These are phyloP conservation scores for Drosophila athabasca DNA, from an alignment of 1,140 invertebrate genomes.

Conservation along the genomic window DNA sequence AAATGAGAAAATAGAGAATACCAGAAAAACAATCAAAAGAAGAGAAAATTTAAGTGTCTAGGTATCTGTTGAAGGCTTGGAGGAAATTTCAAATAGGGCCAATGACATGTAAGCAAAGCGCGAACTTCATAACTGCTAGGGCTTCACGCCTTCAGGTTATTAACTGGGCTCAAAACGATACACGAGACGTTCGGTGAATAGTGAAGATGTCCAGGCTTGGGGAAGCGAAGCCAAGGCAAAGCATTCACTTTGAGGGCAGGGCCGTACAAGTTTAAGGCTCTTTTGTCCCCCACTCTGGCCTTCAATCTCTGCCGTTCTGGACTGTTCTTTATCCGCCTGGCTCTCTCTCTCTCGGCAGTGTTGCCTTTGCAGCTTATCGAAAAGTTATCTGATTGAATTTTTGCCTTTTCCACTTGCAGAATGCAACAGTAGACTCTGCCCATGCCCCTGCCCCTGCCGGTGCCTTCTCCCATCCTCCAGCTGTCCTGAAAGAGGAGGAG, in stretches of 20 bases:
- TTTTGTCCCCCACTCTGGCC: slow-evolving; percentile 42
- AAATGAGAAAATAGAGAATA: background rate
- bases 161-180: slow-evolving; percentile 77
- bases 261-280: slow-evolving; percentile 69
- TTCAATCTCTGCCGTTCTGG: background rate
- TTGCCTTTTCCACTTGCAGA: slow-evolving; percentile 49
- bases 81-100: slow-evolving; percentile 64
- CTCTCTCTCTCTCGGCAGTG: slow-evolving; percentile 25
- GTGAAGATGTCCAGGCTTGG: background rate
- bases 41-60: slow-evolving; percentile 3
- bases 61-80: slow-evolving; percentile 55
- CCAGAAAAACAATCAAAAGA: background rate
- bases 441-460: too few species aligned
- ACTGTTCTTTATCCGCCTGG: background rate
- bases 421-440: slow-evolving; percentile 25
- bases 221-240: slow-evolving; percentile 39
- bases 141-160: slow-evolving; percentile 69
- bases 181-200: slow-evolving; percentile 46
- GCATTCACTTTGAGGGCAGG: slow-evolving; percentile 60
- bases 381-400: slow-evolving; percentile 79
- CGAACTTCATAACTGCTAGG: slow-evolving; percentile 77
- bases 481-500: slow-evolving; percentile 21
- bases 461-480: background rate
- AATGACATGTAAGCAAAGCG: slow-evolving; percentile 66
- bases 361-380: slow-evolving; percentile 78